phyloP scores from a whole-genome alignment of 1,140 invertebrate genomes.

The Oncopodura yosiiana region DNA sequence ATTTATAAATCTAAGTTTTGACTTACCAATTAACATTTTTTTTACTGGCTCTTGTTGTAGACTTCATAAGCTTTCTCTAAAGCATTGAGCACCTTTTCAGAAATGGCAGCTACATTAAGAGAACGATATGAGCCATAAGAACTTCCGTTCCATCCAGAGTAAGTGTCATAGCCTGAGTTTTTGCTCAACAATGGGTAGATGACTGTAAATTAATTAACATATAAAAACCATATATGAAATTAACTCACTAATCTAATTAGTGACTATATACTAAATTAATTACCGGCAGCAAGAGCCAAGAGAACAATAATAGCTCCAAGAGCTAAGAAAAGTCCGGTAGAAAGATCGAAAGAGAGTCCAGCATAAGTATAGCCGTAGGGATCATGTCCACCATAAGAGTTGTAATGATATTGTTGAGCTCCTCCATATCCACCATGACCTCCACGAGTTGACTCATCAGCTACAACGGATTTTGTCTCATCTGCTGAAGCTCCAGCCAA shows the following conservation, averaged over 20 bases:
- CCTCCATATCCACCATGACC: constrained; percentile 23
- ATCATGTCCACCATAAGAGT: constrained; percentile 33
- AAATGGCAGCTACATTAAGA: constrained; percentile 30
- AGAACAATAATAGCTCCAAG: constrained; percentile 36
- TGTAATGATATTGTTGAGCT: constrained; percentile 36
- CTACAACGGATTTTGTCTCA: constrained; percentile 17
- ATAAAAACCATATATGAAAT: background rate
- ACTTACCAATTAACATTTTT: too few species aligned
- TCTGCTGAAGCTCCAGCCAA: constrained; percentile 33
- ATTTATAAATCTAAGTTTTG: too few species aligned
- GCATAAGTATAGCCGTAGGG: constrained; percentile 36
- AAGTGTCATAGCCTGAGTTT: constrained; percentile 33
- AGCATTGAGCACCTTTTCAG: constrained; percentile 33
- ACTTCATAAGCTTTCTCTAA: constrained; percentile 33
- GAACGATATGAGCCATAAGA: constrained; percentile 33
- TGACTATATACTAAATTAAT: background rate
- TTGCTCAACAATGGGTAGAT: constrained; percentile 36
- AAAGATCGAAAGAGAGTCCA: constrained; percentile 34
- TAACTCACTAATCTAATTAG: background rate
- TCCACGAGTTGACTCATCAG: constrained; percentile 31
- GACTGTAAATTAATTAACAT: constrained; percentile 16
- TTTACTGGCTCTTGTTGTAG: constrained; percentile 35
- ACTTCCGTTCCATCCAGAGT: constrained; percentile 22
- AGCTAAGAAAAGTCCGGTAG: constrained; percentile 35
- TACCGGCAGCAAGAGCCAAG: constrained; percentile 35